phyloP scores from a whole-genome alignment of 2,113 vertebrate genomes.

The Microtus ochrogaster region DNA sequence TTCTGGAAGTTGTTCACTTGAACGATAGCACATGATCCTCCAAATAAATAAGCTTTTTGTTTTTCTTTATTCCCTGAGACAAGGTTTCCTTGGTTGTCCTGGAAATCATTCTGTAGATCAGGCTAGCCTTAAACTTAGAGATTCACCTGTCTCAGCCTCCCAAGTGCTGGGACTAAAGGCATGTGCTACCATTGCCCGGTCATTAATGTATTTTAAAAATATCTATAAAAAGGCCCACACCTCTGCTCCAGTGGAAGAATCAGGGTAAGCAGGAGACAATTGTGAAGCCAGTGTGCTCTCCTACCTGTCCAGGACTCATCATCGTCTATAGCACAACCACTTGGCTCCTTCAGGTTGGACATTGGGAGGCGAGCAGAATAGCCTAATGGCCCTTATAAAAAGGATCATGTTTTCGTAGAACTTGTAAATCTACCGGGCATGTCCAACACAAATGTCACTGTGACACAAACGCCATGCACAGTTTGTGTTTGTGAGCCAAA shows the following conservation, averaged over 20 bases:
- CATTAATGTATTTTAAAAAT: background rate
- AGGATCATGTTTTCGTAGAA: background rate
- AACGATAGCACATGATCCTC: background rate
- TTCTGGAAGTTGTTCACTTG: too few species aligned
- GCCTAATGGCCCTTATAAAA: background rate
- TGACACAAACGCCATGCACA: background rate
- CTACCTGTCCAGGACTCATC: background rate
- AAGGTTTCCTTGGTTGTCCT: background rate
- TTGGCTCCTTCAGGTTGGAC: background rate
- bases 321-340: rapidly evolving
- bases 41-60: background rate
- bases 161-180: background rate
- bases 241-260: background rate
- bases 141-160: background rate
- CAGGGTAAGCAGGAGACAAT: background rate
- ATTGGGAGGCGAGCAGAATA: background rate
- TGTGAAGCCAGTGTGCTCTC: rapidly evolving
- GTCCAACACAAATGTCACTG: background rate
- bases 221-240: background rate
- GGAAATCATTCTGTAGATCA: background rate
- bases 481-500: background rate
- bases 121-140: background rate
- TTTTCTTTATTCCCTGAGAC: background rate
- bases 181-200: too few species aligned
- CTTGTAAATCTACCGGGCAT: too few species aligned